These are phyloP conservation scores for Nycteola revayana DNA, from an alignment of 2,888 invertebrate species.

Conservation along the genomic window DNA sequence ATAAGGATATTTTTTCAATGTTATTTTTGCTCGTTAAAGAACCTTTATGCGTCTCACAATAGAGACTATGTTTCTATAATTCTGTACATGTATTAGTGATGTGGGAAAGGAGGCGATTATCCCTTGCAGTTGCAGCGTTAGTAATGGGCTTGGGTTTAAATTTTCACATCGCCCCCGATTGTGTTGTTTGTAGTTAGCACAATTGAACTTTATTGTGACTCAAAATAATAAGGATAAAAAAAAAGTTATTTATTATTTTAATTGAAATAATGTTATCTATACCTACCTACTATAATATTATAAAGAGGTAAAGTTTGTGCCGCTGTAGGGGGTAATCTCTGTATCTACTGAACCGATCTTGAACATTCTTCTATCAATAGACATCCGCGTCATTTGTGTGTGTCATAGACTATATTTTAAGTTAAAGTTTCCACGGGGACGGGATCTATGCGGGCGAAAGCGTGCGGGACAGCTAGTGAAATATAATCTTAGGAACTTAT, in stretches of 20 bases:
- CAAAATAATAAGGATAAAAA: conserved; percentile 16
- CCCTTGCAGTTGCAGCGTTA: conserved; percentile 44
- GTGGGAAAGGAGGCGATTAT: conserved; percentile 40
- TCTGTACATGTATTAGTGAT: not conserved
- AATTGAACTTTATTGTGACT: conserved; percentile 48
- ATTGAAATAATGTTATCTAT: too few relatives aligned
- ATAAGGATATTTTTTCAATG: conserved; percentile 33
- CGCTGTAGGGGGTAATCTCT: too few relatives aligned
- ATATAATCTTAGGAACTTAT: too few relatives aligned
- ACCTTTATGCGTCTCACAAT: conserved; percentile 13
- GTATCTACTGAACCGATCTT: too few relatives aligned
- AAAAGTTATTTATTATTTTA: conserved; percentile 21
- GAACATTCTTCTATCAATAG: too few relatives aligned
- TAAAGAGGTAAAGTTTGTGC: too few relatives aligned
- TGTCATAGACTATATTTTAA: too few relatives aligned
- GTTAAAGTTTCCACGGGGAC: too few relatives aligned
- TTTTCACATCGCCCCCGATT: conserved; percentile 56
- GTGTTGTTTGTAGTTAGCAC: conserved; percentile 36
- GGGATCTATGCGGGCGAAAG: too few relatives aligned
- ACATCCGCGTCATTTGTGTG: too few relatives aligned
- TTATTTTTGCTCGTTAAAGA: conserved; percentile 12
- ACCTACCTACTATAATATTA: too few relatives aligned
- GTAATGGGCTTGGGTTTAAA: conserved; percentile 64
- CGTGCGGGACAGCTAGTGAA: too few relatives aligned
- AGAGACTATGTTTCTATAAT: conserved; percentile 14